A percentile compares a stretch with the other conserved stretches of the same genome.
Conservation (phyloP, 2,888 invertebrate species). For the Heteromurus nitidus region DNA sequence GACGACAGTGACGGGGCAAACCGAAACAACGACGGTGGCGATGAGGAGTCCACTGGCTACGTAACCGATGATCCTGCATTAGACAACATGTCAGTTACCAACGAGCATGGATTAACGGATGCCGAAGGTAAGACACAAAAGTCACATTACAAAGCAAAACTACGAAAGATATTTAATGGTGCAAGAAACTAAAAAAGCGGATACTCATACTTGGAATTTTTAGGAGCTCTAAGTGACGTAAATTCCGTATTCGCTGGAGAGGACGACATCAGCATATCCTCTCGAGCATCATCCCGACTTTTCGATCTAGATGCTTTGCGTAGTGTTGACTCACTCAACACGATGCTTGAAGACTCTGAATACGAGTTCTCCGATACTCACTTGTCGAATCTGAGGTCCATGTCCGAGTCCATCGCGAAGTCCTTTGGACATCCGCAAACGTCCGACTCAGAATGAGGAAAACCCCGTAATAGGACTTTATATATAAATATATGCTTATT, state of each 20-base stretch:
- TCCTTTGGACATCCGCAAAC: conserved; percentile 83
- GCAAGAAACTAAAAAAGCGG: too few species aligned
- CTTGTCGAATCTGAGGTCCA: conserved; percentile 84
- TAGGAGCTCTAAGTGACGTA: conserved; percentile 88
- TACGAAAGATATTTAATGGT: too few species aligned
- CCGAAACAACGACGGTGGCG: conserved; percentile 78
- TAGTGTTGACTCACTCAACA: conserved; percentile 87
- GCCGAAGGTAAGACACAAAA: conserved; percentile 81
- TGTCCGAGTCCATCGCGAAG: conserved; percentile 85
- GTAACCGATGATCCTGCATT: conserved; percentile 91
- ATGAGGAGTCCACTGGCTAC: conserved; percentile 84
- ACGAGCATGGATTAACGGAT: conserved; percentile 90
- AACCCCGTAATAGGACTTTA: conserved; percentile 3
- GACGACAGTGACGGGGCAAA: conserved; percentile 81
- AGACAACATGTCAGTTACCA: conserved; percentile 89
- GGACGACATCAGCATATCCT: conserved; percentile 87
- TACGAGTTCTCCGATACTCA: conserved; percentile 80
- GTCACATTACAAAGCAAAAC: too few species aligned
- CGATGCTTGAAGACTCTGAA: conserved; percentile 85
- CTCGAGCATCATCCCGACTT: conserved; percentile 87
- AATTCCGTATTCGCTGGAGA: conserved; percentile 85
- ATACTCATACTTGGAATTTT: too few species aligned
- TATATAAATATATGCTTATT: not conserved
- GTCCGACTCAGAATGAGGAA: conserved; percentile 69
- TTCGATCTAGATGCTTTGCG: conserved; percentile 86